These are phyloP conservation scores for Psettodes erumei DNA, from an alignment of 2,113 vertebrate genomes.

Conservation along the genomic window DNA sequence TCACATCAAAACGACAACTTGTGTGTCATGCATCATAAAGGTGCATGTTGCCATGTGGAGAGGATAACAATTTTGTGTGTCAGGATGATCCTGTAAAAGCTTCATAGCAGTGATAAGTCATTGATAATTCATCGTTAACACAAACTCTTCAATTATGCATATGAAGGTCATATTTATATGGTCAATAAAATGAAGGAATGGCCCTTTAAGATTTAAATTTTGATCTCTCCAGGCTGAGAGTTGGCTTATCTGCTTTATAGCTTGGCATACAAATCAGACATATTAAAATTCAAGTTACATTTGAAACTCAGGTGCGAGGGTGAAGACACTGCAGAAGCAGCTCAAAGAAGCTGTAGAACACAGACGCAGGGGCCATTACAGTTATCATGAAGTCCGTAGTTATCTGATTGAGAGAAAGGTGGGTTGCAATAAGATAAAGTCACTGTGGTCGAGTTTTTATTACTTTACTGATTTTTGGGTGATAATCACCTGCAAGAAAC, in stretches of 20 bases:
- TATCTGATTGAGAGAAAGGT: slow-evolving; percentile 24
- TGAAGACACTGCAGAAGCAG: slow-evolving; percentile 25
- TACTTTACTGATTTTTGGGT: slow-evolving; percentile 17
- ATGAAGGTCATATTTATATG: background rate
- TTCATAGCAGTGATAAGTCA: background rate
- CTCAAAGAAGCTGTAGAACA: slow-evolving; percentile 41
- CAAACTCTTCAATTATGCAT: background rate
- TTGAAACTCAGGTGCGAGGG: slow-evolving; percentile 23
- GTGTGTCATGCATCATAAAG: background rate
- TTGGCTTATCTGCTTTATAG: slow-evolving; percentile 20
- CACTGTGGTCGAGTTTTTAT: slow-evolving; percentile 34
- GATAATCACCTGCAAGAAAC: slow-evolving; percentile 56
- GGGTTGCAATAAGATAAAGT: slow-evolving; percentile 36
- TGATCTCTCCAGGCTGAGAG: slow-evolving; percentile 16
- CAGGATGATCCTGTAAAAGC: background rate
- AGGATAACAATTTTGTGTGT: background rate
- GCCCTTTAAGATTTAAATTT: slow-evolving; percentile 3
- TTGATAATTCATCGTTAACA: background rate
- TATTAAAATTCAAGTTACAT: slow-evolving; percentile 56
- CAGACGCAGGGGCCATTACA: slow-evolving; percentile 13
- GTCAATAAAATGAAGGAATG: background rate
- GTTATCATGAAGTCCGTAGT: slow-evolving; percentile 34
- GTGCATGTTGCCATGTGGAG: background rate
- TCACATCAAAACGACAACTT: too few relatives aligned
- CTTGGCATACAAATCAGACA: slow-evolving; percentile 51